Base-by-base conservation (phyloP, 2,797 vertebrate genomes). In the Gila robusta region DNA sequence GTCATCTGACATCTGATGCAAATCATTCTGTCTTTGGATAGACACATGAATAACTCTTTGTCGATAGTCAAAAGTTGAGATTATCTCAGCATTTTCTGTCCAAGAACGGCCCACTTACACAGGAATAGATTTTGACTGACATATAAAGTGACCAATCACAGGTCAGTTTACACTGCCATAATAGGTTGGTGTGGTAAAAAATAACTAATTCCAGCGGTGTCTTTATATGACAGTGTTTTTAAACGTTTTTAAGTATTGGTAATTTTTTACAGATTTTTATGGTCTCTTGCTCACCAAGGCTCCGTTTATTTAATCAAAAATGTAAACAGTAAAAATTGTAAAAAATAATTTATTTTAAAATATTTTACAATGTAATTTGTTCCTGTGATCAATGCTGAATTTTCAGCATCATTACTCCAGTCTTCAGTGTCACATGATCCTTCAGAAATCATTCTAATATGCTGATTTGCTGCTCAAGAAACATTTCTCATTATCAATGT, bases 1-100 rank as follows among this genome's bases (percentile, higher is more conserved):
- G 78, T 80, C 66, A 37, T 35, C 76, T 79, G 76, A 62, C 56
- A 21, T 79, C 78, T 66, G 59, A 78, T 62, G 73, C 28, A 35
- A 6, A 52, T 49, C 19, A 16, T 77, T 8, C 23, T 16, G 32
- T 37, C 11, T 56, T 56, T 77, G 52, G 16, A 64, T 28, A 1
- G 56, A 23, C 37, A 28, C 56, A 7, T 79, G n/a, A 64, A 78
- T 78, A 59, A 59, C 35, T 23, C 28, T 14, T n/a, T 17, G 23
- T 59, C 12, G 1, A 70, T 23, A 23, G 67, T 44, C 69, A 44
- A 23, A 19, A 9, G 23, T 39, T 77, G 32, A 39, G 21, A 77
- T 32, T 23, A 23, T 35, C 49, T 14, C 49, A 21, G 52, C 10
- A 2, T 78, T 39, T 39, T 59, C 4, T 39, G 6, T 37, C 14